Evolutionary conservation across 1,140 invertebrate species (phyloP).

Genomic region (Drosophila setifemur): DNA sequence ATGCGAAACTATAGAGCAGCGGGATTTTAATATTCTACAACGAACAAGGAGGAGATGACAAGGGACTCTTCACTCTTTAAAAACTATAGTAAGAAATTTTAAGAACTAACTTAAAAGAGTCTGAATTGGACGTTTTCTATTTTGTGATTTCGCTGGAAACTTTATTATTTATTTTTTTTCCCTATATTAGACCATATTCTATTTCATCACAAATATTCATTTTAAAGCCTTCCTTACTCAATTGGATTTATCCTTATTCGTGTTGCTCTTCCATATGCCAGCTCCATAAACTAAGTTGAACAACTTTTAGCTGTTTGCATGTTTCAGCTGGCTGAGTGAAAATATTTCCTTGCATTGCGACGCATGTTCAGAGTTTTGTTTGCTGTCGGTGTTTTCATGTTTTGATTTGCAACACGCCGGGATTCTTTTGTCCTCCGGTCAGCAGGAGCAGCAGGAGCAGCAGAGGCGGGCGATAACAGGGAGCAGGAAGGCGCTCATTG

Average conservation of each 20-base stretch:
- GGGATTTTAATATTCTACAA: neutral
- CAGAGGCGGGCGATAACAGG: slow-evolving; percentile 62
- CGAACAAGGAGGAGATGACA: neutral
- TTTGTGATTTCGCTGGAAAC: too few relatives aligned
- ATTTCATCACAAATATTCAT: neutral
- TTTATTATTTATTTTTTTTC: too few relatives aligned
- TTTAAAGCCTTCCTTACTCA: too few relatives aligned
- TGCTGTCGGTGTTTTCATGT: slow-evolving; percentile 73
- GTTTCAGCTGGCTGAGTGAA: slow-evolving; percentile 51
- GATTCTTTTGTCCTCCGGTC: slow-evolving; percentile 63
- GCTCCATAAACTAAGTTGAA: slow-evolving; percentile 37
- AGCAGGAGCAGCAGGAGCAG: slow-evolving; percentile 26
- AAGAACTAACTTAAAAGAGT: too few relatives aligned
- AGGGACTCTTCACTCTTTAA: too few relatives aligned
- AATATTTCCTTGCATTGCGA: slow-evolving; percentile 70
- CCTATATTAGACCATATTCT: too few relatives aligned
- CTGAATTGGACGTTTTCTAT: too few relatives aligned
- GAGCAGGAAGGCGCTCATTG: slow-evolving; percentile 74
- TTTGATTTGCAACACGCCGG: slow-evolving; percentile 76
- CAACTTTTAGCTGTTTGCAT: slow-evolving; percentile 58
- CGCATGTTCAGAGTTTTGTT: slow-evolving; percentile 75
- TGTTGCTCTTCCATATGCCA: neutral
- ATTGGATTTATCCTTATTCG: too few relatives aligned
- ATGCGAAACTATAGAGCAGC: slow-evolving; percentile 23
- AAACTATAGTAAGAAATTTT: too few relatives aligned